Evolutionary conservation across 1,140 invertebrate genomes (phyloP), one percentile per base, ranked within the genome.

Genomic region (Tribolium castaneum): DNA sequence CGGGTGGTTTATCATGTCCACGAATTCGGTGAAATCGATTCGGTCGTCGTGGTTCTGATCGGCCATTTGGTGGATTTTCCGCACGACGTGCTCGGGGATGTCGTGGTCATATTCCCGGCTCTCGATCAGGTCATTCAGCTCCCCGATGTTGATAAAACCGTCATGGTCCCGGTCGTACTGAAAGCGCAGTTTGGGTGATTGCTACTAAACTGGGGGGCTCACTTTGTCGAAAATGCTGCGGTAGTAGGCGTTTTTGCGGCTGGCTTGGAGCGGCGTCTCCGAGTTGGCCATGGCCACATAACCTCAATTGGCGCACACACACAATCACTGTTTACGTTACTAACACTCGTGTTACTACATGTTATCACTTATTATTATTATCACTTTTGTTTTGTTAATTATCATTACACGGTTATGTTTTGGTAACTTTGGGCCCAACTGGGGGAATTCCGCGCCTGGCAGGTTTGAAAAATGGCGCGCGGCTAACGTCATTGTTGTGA

Each of bases 1-100:
- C 71, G 92, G 88, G 75, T 88, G 87, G 83, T 90, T 88, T 82
- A 95, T 93, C 93, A 97, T 93, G 10, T 90, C 87, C 25, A 95
- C 90, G 83, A 96, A 97, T 88, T 97, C 95, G 14, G 91, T 88
- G 83, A 93, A 95, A 82, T 93, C 92, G 70, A 96, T 85, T 50
- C 91, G 90, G 0, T 94, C 93, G 81, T 94, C 92, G 81, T 92
- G 90, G 85, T 96, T 91, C 10, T 88, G 85, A 87, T 97, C 95
- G 7, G 91, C 91, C 75, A 90, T 89, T 6, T 88, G 84, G 87
- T 96, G 89, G 75, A 96, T 93, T 83, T 92, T 90, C 70, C 90
- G 88, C 1, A 95, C 90, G 25, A 93, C 91, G 76, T 92, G 90
- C 50, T 89, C 87, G 3, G 95, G 94, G 73, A 96, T 90, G 73